Evolutionary conservation across 53 echinoderm and acorn worm species (phyloP).

Genomic region (Mesocentrotus franciscanus): DNA sequence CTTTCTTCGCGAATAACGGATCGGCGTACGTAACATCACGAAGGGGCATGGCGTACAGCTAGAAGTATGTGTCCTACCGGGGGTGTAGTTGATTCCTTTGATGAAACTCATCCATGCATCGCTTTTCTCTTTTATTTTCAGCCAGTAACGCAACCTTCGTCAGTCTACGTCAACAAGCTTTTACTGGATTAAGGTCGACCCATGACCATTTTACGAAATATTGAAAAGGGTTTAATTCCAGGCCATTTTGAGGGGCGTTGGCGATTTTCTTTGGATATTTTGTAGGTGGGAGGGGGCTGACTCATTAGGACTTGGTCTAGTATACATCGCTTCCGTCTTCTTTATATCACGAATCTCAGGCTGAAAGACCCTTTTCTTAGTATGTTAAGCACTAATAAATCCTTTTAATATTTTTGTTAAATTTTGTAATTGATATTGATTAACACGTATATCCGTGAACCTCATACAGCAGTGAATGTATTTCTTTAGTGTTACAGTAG

Average conservation of each 20-base stretch:
- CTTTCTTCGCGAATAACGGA: constrained; percentile 18
- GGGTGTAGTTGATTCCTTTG: background rate
- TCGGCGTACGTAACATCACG: background rate
- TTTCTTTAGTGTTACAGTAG: background rate
- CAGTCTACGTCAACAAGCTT: constrained; percentile 24
- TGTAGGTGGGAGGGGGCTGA: background rate
- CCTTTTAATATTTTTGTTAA: background rate
- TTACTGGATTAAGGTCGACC: constrained; percentile 2
- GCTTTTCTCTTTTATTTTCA: background rate
- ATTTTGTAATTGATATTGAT: background rate
- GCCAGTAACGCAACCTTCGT: background rate
- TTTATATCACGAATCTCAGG: background rate
- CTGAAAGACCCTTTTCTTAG: background rate
- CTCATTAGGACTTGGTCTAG: background rate
- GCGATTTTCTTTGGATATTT: background rate
- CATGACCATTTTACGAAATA: background rate
- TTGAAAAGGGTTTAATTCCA: background rate
- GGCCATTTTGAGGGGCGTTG: background rate
- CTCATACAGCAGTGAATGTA: too few species aligned
- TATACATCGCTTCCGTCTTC: background rate
- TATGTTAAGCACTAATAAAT: too few species aligned
- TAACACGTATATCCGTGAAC: too few species aligned
- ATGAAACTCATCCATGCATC: constrained; percentile 17
- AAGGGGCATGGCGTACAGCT: background rate
- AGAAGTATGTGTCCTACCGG: background rate